Evolutionary conservation across 2,888 invertebrate genomes (phyloP).

Genomic region (Galeopsomyia nigrocyanea): DNA sequence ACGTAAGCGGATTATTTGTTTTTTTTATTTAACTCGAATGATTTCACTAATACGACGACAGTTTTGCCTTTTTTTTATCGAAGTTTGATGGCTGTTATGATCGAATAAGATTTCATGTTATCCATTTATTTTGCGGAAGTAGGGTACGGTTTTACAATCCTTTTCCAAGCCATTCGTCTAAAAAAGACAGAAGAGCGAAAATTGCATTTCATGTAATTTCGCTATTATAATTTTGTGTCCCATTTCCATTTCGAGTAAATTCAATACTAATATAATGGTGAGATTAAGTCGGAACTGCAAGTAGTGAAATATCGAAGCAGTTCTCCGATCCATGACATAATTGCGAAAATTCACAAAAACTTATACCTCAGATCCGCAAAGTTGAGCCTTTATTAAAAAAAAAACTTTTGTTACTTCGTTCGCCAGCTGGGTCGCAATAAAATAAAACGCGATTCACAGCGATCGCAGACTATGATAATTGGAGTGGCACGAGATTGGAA

Average conservation of each 20-base stretch:
- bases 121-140: constrained; percentile 5
- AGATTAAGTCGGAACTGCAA: not conserved
- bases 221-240: too few species aligned
- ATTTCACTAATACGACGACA: too few species aligned
- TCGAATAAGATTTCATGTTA: constrained; percentile 1
- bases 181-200: too few species aligned
- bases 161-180: not conserved
- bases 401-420: not conserved
- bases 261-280: not conserved
- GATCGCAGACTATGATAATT: constrained; percentile 22
- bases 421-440: not conserved
- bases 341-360: too few species aligned
- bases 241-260: not conserved
- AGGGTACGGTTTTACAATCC: not conserved
- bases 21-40: too few species aligned
- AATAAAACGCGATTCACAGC: constrained; percentile 7
- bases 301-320: too few species aligned
- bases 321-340: not conserved
- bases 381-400: not conserved
- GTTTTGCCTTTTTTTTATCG: too few species aligned
- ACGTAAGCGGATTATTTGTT: too few species aligned
- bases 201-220: too few species aligned
- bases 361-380: not conserved
- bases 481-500: not conserved
- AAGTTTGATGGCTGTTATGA: too few species aligned